Percentiles rank a stretch among this genome's conserved stretches.
Evolutionary conservation across 2,888 invertebrate genomes (phyloP).

Genomic region (Ichneumoninae sp.): DNA sequence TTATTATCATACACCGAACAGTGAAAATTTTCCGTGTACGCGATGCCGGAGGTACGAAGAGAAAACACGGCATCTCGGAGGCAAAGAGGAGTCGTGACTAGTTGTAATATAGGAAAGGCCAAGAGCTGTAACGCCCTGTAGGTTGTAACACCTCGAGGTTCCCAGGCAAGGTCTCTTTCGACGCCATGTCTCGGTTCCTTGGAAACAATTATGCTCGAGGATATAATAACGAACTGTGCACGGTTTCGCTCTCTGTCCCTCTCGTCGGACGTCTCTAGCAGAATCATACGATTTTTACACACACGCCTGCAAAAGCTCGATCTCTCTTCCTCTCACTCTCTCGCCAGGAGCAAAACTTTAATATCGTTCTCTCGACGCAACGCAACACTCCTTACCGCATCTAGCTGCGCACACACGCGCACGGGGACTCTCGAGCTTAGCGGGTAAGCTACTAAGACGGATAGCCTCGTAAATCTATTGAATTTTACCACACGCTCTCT

Average conservation of each 20-base stretch:
- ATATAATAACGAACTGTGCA: conserved; percentile 77
- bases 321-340: conserved; percentile 4
- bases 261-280: conserved; percentile 68
- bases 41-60: background rate
- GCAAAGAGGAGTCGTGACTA: conserved; percentile 73
- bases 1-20: background rate
- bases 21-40: background rate
- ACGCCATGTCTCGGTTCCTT: conserved; percentile 78
- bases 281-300: conserved; percentile 70
- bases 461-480: conserved; percentile 82
- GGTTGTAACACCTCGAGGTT: conserved; percentile 78
- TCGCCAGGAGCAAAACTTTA: conserved; percentile 37
- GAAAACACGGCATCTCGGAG: conserved; percentile 27
- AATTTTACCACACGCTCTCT: conserved; percentile 58
- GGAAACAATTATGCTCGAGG: conserved; percentile 81
- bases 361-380: conserved; percentile 41
- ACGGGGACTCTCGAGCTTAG: conserved; percentile 21
- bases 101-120: conserved; percentile 70
- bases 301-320: conserved; percentile 31
- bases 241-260: conserved; percentile 8
- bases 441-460: conserved; percentile 75
- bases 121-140: conserved; percentile 75
- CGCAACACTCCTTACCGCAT: conserved; percentile 58
- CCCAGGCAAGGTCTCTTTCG: conserved; percentile 79
- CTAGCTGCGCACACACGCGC: conserved; percentile 54